These are phyloP conservation scores for Sycobia sp. DNA, from an alignment of 1,140 invertebrate species.

Conservation along the genomic window DNA sequence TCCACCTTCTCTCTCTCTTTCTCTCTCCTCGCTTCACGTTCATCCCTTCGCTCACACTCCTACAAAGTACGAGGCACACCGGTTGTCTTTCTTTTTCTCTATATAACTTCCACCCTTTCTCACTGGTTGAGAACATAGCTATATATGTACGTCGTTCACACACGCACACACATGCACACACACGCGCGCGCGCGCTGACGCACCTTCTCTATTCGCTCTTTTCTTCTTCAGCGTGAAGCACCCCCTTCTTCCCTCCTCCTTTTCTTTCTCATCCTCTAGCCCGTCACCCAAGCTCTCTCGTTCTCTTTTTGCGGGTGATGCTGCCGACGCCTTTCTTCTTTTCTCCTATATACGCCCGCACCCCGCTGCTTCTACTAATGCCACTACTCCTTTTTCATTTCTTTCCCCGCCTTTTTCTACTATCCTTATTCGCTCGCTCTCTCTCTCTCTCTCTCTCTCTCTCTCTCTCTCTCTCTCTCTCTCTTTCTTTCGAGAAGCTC, in stretches of 20 bases:
- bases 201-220: constrained; percentile 15
- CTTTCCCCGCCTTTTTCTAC: constrained; percentile 5
- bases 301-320: no score
- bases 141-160: no score
- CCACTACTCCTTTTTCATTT: constrained; percentile 11
- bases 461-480: not conserved
- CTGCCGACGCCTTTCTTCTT: constrained; percentile 12
- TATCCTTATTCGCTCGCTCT: constrained; percentile 29
- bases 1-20: constrained; percentile 43
- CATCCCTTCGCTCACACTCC: constrained; percentile 23
- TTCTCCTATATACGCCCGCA: not conserved
- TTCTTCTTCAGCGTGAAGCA: not conserved
- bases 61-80: constrained; percentile 16
- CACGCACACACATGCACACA: constrained; percentile 3
- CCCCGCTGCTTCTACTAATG: constrained; percentile 14
- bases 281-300: no score
- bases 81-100: not conserved
- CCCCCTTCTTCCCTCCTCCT: no score
- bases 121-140: no score
- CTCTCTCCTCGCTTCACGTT: constrained; percentile 38
- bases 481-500: no score
- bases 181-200: constrained; percentile 1
- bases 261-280: no score
- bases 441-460: not conserved
- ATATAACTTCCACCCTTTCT: constrained; percentile 10